Evolutionary conservation across 1,140 invertebrate species (phyloP), one percentile per base, ranked within the genome.

Genomic region (Drosophila sp.): DNA sequence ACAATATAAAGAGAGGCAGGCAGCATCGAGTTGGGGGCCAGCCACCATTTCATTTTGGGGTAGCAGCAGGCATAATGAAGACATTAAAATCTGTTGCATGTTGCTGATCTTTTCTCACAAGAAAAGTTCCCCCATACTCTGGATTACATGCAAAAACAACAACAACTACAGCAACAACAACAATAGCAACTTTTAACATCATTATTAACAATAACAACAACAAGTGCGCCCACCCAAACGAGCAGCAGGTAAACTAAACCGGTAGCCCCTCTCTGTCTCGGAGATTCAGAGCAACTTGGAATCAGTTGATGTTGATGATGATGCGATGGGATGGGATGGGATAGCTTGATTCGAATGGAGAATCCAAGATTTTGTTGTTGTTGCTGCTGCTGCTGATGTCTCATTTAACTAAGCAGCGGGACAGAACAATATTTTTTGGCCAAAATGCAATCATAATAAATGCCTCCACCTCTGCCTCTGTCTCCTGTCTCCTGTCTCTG

Each of bases 401-500:
- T 87, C 84, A 89, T 86, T 86, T 86, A 87, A 74, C 79, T 87
- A 86, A 86, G 83, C 83, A 79, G 83, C 83, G 76, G 82, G 75
- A 68, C 40, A 70, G 76, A 71, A 10, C 57, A 41, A 32, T 55
- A 62, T 85, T 89, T 87, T 75, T 87, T 75, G 75, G 61, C 79
- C 66, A 87, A 84, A 87, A 89, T 83, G 84, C 84, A 87, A 89
- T 87, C 72, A 87, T 89, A 83, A 87, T 87, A 89, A 87, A 87
- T 89, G 79, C 76, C 44, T 55, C 82, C 82, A 79, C 83, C 76
- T 87, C 25, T 17, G 44, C 23, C 41, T 38, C 44, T 50, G 17
- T 6, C 7, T 23, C 17, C 27, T 3, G 10, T 2, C 23, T 2
- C 23, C 5, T 25, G 23, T 8, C 4, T 17, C 8, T 27, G 23